Percentiles rank a stretch among this genome's conserved stretches.
Conservation (phyloP, 1,140 invertebrate species). For the Arctopsyche grandis region DNA sequence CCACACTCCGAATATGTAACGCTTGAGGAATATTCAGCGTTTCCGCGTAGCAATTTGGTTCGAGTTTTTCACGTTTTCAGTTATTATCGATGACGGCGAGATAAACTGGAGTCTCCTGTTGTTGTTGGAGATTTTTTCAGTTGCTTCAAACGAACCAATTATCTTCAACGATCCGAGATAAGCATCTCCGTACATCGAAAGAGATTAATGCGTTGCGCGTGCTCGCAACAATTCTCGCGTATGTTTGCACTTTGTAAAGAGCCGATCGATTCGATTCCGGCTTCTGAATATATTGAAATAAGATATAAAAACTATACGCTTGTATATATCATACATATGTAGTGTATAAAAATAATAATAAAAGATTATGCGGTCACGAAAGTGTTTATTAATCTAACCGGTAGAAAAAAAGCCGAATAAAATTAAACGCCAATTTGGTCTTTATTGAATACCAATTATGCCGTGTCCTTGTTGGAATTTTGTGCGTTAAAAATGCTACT, state of each 20-base stretch:
- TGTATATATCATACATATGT: too few relatives aligned
- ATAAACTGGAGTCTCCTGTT: slow-evolving; percentile 9
- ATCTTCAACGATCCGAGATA: slow-evolving; percentile 31
- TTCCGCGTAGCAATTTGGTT: neutral
- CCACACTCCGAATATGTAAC: too few relatives aligned
- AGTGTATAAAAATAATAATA: too few relatives aligned
- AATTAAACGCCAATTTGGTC: slow-evolving; percentile 6
- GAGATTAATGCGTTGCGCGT: neutral
- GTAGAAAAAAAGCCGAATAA: neutral
- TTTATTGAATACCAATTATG: neutral
- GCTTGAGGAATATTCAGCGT: too few relatives aligned
- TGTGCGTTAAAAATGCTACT: neutral
- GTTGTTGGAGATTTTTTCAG: neutral
- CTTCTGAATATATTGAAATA: neutral
- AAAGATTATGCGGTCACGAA: too few relatives aligned
- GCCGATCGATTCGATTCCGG: too few relatives aligned
- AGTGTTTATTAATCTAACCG: too few relatives aligned
- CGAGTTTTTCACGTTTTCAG: neutral
- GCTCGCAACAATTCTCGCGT: neutral
- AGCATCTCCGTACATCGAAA: neutral
- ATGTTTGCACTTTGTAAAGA: too few relatives aligned
- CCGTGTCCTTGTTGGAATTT: neutral
- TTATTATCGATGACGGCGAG: slow-evolving; percentile 31
- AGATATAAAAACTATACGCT: too few relatives aligned
- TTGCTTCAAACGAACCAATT: slow-evolving; percentile 33